Evolutionary conservation across 2,888 invertebrate species (phyloP), one percentile per base, ranked within the genome.

Genomic region (Magallana nippona): DNA sequence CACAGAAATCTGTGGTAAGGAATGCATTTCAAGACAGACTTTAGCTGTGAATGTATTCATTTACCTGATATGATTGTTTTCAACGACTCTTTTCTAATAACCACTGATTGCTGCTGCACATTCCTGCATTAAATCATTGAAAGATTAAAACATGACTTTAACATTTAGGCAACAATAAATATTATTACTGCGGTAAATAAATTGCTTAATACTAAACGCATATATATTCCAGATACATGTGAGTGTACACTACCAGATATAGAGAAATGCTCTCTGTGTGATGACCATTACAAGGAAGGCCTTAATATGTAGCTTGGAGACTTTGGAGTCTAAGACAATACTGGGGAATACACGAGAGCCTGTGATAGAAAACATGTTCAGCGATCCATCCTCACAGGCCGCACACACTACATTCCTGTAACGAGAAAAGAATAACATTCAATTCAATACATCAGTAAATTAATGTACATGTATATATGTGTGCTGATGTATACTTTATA

Each of bases 361-460:
- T 78, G 92, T 91, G 22, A 91, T 93, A 17, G 96, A 95, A 58
- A 96, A 96, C 58, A 96, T 95, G 93, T 96, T 96, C 89, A 97
- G 94, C 78, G 96, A 95, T 78, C 95, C 95, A 95, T 97, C 97
- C 86, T 96, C 96, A 94, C 97, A 96, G 87, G 96, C 95, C 81
- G 95, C 96, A 91, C 96, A 95, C 80, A 96, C 95, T 91, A 96
- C 95, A 88, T 95, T 95, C 58, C 94, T 94, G 90, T 57, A 89
- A 87, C 79, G 2, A 8, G 8, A 78, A 78, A 82, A 32, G 62
- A 77, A 55, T 10, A 60, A 60, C 19, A 60, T 27, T 71, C 17
- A 44, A 27, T 77, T 57, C 56, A 1, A 79, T 55, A 44, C 1
- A 55, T 77, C 56, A 0, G 32, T 32, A n/a, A n/a, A n/a, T n/a